These are phyloP conservation scores for Falco rusticolus DNA, from an alignment of 2,797 vertebrate genomes.

Conservation along the genomic window DNA sequence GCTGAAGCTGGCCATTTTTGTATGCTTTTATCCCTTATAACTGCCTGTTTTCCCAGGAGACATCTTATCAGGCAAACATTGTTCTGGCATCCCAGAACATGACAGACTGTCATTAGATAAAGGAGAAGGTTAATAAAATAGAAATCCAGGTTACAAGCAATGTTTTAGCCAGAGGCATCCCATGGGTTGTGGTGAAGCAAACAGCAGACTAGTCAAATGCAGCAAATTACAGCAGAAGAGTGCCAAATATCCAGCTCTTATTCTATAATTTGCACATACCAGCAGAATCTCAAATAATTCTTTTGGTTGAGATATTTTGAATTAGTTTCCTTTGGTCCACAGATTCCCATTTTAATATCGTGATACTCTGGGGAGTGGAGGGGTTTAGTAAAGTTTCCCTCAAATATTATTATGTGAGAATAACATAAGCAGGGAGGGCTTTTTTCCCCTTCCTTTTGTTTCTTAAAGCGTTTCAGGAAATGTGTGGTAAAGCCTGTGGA, in stretches of 20 bases:
- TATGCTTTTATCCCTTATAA: constrained; percentile 50
- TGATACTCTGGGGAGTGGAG: background rate
- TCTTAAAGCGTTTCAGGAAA: background rate
- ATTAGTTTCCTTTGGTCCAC: background rate
- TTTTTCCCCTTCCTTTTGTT: background rate
- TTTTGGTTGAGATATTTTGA: background rate
- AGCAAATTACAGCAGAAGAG: constrained; percentile 17
- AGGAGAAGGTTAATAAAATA: constrained; percentile 72
- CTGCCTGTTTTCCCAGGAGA: constrained; percentile 45
- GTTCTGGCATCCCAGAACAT: constrained; percentile 64
- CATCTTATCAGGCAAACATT: constrained; percentile 57
- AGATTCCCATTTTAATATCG: background rate
- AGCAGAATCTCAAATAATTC: background rate
- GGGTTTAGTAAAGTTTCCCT: background rate
- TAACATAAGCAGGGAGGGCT: background rate
- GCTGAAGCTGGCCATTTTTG: constrained; percentile 45
- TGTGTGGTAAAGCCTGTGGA: background rate
- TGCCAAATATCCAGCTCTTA: background rate
- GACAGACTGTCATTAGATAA: constrained; percentile 73
- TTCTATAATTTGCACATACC: background rate
- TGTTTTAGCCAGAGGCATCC: constrained; percentile 58
- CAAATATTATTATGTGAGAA: background rate
- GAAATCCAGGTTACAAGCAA: constrained; percentile 52
- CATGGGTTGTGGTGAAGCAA: constrained; percentile 25
- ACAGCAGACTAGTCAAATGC: constrained; percentile 34